Conservation (phyloP, 64 coral and sea anemone genomes). For the Anthopleura sola region DNA sequence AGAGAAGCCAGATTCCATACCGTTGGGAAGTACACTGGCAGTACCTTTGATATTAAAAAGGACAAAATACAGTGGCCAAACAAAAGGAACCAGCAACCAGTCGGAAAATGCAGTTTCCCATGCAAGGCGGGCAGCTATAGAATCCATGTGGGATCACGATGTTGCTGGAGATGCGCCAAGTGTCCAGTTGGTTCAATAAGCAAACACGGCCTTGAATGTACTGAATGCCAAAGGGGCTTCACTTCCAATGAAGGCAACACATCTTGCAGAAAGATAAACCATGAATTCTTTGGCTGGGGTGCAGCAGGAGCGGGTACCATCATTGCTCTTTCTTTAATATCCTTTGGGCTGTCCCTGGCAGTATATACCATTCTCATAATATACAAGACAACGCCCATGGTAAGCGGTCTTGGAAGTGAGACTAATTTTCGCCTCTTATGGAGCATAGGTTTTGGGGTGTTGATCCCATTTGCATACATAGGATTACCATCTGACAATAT, state of each 20-base stretch:
- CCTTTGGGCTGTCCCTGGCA: conserved; percentile 2
- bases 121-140: conserved; percentile 44
- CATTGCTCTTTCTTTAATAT: conserved; percentile 14
- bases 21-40: conserved; percentile 25
- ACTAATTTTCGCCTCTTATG: conserved; percentile 50
- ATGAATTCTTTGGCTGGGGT: conserved; percentile 37
- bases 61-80: conserved; percentile 32
- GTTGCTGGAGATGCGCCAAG: conserved; percentile 57
- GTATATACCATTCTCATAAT: conserved; percentile 30
- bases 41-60: conserved; percentile 21
- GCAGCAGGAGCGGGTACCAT: conserved; percentile 22
- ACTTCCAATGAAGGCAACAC: conserved; percentile 40
- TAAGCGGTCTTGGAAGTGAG: conserved; percentile 43
- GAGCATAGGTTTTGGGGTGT: conserved; percentile 32
- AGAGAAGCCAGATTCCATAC: conserved; percentile 1
- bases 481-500: conserved; percentile 38
- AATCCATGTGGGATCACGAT: conserved; percentile 13
- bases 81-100: not conserved
- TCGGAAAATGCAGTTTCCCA: conserved; percentile 22
- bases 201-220: conserved; percentile 25
- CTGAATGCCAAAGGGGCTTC: conserved; percentile 8
- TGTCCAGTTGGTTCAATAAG: conserved; percentile 52
- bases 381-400: conserved; percentile 39
- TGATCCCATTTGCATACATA: conserved; percentile 51
- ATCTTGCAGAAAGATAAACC: conserved; percentile 12